Conservation (phyloP, 2,888 invertebrate genomes). For the Acrobasis suavella region DNA sequence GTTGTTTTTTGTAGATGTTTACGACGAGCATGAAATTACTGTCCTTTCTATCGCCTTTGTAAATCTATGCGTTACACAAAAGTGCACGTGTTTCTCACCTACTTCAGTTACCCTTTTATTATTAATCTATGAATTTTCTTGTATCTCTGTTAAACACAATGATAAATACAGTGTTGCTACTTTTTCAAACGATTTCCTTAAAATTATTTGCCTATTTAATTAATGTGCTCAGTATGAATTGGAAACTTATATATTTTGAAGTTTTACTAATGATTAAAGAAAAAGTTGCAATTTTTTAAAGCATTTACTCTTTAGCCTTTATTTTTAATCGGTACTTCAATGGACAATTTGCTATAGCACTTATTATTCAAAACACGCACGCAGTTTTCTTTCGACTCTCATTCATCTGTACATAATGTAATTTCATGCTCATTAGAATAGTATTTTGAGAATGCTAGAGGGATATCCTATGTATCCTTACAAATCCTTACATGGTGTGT, state of each 20-base stretch:
- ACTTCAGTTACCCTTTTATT: not conserved
- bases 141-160: not conserved
- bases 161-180: not conserved
- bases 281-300: constrained; percentile 22
- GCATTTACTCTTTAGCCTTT: not conserved
- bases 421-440: constrained; percentile 79
- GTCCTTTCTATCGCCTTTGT: constrained; percentile 40
- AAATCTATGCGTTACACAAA: constrained; percentile 29
- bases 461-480: constrained; percentile 59
- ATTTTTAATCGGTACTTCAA: not conserved
- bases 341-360: not conserved
- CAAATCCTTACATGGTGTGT: constrained; percentile 37
- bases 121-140: not conserved
- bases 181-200: not conserved
- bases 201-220: not conserved
- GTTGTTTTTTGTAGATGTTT: constrained; percentile 65
- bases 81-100: constrained; percentile 4
- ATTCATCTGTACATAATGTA: constrained; percentile 55
- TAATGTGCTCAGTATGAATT: not conserved
- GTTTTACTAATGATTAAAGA: not conserved
- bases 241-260: not conserved
- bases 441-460: constrained; percentile 81
- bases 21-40: constrained; percentile 76
- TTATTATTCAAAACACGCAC: constrained; percentile 29
- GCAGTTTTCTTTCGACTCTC: constrained; percentile 30